These are phyloP conservation scores for Chiridota heheva DNA, from an alignment of 35 echinoderm and acorn worm species.

Conservation along the genomic window DNA sequence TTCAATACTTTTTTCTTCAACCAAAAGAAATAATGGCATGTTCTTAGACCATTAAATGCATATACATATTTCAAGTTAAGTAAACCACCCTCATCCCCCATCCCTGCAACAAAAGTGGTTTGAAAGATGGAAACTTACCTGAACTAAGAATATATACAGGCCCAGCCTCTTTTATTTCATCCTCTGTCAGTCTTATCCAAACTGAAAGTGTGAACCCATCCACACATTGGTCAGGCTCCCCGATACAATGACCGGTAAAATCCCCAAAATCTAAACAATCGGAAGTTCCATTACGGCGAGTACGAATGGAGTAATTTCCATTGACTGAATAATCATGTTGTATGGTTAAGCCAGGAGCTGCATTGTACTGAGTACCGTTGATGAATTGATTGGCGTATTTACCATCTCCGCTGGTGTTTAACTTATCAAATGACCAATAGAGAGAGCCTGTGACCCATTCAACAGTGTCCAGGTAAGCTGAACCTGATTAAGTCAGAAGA, in stretches of 20 bases:
- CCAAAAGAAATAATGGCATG: no score
- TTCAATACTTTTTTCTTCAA: no score
- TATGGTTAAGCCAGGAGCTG: constrained; percentile 41
- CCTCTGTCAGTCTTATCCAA: constrained; percentile 71
- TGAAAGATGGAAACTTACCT: constrained; percentile 43
- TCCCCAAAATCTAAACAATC: constrained; percentile 88
- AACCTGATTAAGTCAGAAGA: constrained; percentile 3
- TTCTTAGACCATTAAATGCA: no score
- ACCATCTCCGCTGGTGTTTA: constrained; percentile 53
- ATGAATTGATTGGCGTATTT: constrained; percentile 68
- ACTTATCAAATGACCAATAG: constrained; percentile 73
- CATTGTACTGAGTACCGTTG: constrained; percentile 56
- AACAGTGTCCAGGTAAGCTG: constrained; percentile 25
- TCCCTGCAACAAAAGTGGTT: no score
- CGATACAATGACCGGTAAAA: constrained; percentile 65
- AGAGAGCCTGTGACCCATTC: not conserved
- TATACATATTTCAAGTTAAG: no score
- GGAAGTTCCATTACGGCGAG: constrained; percentile 43
- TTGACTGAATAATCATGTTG: constrained; percentile 50
- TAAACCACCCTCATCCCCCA: no score
- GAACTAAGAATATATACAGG: constrained; percentile 65
- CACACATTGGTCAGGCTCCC: constrained; percentile 62
- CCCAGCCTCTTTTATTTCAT: constrained; percentile 65
- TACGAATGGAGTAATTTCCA: constrained; percentile 49
- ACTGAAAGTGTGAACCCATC: constrained; percentile 61